Evolutionary conservation across 92 coral and sea anemone species (phyloP).

Genomic region (Epizoanthus ramosus): DNA sequence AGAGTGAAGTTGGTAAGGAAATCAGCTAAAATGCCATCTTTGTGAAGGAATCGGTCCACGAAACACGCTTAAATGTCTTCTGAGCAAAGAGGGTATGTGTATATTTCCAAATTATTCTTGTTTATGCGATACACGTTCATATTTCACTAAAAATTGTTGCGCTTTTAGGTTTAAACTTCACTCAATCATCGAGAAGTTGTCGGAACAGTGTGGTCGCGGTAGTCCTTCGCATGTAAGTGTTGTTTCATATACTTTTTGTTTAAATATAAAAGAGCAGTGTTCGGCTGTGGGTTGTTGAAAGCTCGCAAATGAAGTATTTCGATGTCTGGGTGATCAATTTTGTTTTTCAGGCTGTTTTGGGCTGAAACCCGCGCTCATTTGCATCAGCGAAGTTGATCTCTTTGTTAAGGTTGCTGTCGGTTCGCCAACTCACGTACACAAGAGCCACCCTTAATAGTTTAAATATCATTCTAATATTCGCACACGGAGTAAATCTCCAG

Average conservation of each 20-base stretch:
- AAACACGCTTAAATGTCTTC: slow-evolving; percentile 2
- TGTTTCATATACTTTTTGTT: not conserved
- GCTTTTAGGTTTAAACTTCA: slow-evolving; percentile 70
- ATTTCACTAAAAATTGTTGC: not conserved
- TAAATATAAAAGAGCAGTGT: not conserved
- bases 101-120: not conserved
- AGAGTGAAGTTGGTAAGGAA: too few species aligned
- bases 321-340: not conserved
- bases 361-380: too few species aligned
- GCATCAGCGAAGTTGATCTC: not conserved
- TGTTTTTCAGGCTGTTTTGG: not conserved
- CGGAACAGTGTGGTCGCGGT: slow-evolving; percentile 74
- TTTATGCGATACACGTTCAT: not conserved
- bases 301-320: not conserved
- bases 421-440: not conserved
- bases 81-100: slow-evolving; percentile 18
- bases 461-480: not conserved
- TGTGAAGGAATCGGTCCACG: too few species aligned
- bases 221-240: slow-evolving; percentile 61
- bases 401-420: not conserved
- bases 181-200: slow-evolving; percentile 84
- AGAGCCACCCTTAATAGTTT: not conserved
- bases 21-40: too few species aligned
- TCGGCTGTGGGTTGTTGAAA: not conserved
- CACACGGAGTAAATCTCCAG: not conserved